Evolutionary conservation across 2,888 invertebrate species (phyloP).

Genomic region (Ornithoptera alexandrae): DNA sequence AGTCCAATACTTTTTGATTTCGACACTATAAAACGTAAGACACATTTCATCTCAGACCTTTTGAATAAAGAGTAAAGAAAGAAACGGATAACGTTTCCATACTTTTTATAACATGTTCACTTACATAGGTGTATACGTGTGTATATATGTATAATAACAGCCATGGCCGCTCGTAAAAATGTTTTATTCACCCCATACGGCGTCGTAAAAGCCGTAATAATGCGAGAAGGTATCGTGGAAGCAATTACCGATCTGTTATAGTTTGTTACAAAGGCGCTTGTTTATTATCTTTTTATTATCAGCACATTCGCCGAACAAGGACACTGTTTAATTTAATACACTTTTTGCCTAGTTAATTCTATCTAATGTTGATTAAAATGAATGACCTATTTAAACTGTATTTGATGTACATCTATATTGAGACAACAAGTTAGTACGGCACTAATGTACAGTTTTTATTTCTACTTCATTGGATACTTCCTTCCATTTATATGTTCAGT

Average conservation of each 20-base stretch:
- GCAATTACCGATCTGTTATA: conserved; percentile 81
- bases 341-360: conserved; percentile 46
- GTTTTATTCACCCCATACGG: conserved; percentile 80
- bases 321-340: conserved; percentile 70
- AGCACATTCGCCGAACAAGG: conserved; percentile 76
- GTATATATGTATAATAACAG: conserved; percentile 68
- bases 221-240: conserved; percentile 79
- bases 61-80: not conserved
- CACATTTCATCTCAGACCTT: too few relatives aligned
- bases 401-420: not conserved
- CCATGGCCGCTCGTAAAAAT: conserved; percentile 80
- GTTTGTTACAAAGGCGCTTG: conserved; percentile 79
- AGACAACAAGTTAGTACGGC: not conserved
- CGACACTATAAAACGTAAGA: not conserved
- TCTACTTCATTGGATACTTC: too few relatives aligned
- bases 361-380: conserved; percentile 7
- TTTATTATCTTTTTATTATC: conserved; percentile 80
- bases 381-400: conserved; percentile 30
- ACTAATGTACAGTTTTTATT: not conserved
- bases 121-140: conserved; percentile 41
- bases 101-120: conserved; percentile 46
- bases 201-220: conserved; percentile 80
- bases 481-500: too few relatives aligned
- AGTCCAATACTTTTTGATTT: conserved; percentile 23
- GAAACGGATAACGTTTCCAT: conserved; percentile 22